These are phyloP conservation scores for Corythornis vintsioides DNA, from an alignment of 2,113 vertebrate genomes.

Conservation along the genomic window DNA sequence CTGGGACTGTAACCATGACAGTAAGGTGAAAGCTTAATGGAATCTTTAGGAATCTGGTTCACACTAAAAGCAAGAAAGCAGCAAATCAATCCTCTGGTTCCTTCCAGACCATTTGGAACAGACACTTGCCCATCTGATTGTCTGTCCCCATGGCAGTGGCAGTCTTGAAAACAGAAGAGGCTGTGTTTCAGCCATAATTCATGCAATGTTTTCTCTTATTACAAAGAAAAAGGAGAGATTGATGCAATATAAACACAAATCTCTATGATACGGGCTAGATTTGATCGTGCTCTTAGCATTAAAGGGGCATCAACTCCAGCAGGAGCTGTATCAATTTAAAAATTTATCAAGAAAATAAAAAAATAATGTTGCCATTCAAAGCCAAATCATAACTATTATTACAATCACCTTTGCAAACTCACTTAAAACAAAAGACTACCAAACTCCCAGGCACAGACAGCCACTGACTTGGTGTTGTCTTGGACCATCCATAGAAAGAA, in stretches of 20 bases:
- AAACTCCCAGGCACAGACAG: not conserved
- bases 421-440: not conserved
- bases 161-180: slow-evolving; percentile 28
- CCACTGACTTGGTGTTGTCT: not conserved
- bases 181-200: slow-evolving; percentile 9
- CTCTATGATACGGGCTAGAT: not conserved
- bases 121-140: slow-evolving; percentile 7
- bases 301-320: not conserved
- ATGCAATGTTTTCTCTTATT: slow-evolving; percentile 12
- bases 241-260: not conserved
- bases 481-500: not conserved
- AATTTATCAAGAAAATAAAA: not conserved
- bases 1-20: slow-evolving; percentile 44
- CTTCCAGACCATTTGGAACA: slow-evolving; percentile 35
- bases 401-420: not conserved
- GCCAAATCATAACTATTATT: not conserved
- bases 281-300: not conserved
- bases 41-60: slow-evolving; percentile 27
- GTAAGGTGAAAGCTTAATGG: slow-evolving; percentile 41
- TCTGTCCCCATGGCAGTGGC: slow-evolving; percentile 51
- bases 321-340: not conserved
- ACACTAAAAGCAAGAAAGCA: slow-evolving; percentile 10
- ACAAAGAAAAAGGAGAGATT: not conserved
- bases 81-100: slow-evolving; percentile 31
- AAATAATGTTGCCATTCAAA: not conserved